Base-by-base conservation (phyloP, 2,113 vertebrate genomes). In the Pygoscelis adeliae region DNA sequence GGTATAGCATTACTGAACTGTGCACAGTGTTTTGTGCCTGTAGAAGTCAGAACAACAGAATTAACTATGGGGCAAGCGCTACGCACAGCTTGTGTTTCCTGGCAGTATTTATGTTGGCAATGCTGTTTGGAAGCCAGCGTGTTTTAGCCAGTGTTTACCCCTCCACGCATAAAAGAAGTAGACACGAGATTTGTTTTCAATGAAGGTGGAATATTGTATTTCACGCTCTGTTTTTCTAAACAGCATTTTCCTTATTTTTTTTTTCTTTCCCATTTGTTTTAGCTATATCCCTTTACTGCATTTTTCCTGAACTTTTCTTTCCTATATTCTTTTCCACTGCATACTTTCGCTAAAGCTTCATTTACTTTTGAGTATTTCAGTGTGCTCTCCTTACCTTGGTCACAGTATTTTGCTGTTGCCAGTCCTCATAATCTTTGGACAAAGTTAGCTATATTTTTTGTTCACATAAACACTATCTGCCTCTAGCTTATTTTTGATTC, bases 91-190 rank as follows among this genome's bases (percentile, higher is more conserved):
- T 58, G 23, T 76, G 69, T 83, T 94, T 92, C 86, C 79, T 88
- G 72, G 59, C 10, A 8, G 47, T 78, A 63, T 93, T 96, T 92
- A 49, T 56, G 26, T 77, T 92, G 92, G 92, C 82, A 93, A 16
- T 7, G 58, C 15, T 50, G n/a, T 83, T 92, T 83, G 83, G 90
- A 90, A 93, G 89, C 25, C 44, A 50, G 36, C 0, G 0, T 36
- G 53, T 49, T 94, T 93, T 58, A 95, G 71, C 34, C 70, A 61
- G 72, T 81, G 72, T 90, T 95, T 84, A 93, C 44, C 47, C 76
- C 83, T 78, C 63, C 18, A 3, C 5, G 2, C 70, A 76, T 81
- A 78, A 94, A 95, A 96, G 84, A 85, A 87, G 65, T 4, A 92
- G 88, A 70, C 67, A 56, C 13, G 80, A 70, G 55, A 77, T 94